Percentiles rank a stretch among this genome's conserved stretches.
Conservation (phyloP, 2,888 invertebrate genomes). For the Rhopalosiphum nymphaeae region DNA sequence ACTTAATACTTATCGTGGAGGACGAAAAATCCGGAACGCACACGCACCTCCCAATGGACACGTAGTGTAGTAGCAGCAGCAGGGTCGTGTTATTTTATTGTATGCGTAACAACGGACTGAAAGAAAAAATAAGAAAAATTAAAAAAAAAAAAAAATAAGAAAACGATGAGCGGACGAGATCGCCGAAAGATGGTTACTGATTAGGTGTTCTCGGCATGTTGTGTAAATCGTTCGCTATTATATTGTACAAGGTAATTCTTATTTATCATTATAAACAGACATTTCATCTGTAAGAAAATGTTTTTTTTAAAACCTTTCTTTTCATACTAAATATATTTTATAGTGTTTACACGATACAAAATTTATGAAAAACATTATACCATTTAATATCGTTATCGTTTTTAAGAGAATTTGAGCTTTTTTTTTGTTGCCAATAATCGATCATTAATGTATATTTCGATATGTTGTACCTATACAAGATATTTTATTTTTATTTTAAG, state of each 20-base stretch:
- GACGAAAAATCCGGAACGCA: not conserved
- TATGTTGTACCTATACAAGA: too few species aligned
- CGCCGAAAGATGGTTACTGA: not conserved
- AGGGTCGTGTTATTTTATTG: not conserved
- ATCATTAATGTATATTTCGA: not conserved
- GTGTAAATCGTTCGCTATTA: not conserved
- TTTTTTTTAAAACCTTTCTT: not conserved
- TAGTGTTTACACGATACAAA: not conserved
- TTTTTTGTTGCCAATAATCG: not conserved
- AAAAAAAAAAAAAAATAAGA: not conserved
- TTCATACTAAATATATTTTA: not conserved
- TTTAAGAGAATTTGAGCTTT: not conserved
- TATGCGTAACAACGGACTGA: not conserved
- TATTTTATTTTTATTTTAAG: too few species aligned
- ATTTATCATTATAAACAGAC: not conserved
- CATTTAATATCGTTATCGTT: not conserved
- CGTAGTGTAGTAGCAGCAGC: not conserved
- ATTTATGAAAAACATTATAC: not conserved
- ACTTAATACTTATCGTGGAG: slow-evolving; percentile 7
- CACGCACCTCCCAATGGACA: not conserved
- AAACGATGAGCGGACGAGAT: not conserved
- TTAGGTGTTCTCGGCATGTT: not conserved
- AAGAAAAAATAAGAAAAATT: not conserved
- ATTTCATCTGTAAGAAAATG: not conserved
- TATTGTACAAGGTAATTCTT: not conserved